These are phyloP conservation scores for Uloborus diversus DNA, from an alignment of 1,140 invertebrate species.

Conservation along the genomic window DNA sequence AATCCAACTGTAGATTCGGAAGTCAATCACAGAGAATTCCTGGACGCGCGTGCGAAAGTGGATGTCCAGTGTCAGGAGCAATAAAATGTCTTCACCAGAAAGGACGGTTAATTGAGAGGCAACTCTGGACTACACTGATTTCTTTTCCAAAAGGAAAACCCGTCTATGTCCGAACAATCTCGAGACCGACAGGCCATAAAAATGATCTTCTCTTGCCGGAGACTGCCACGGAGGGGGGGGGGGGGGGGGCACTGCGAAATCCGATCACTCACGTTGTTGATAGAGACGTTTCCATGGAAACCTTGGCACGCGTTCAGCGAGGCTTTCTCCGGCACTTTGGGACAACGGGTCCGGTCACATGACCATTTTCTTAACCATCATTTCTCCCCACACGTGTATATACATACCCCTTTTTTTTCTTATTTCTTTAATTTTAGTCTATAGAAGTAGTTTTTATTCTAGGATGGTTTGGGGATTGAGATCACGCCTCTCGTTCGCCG, in stretches of 20 bases:
- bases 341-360: constrained; percentile 21
- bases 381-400: not conserved
- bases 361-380: not conserved
- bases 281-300: constrained; percentile 55
- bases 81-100: no score
- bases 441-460: no score
- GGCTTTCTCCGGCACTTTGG: constrained; percentile 8
- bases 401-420: not conserved
- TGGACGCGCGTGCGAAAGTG: no score
- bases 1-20: no score
- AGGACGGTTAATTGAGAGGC: no score
- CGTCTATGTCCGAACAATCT: no score
- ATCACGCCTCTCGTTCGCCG: constrained; percentile 24
- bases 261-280: constrained; percentile 54
- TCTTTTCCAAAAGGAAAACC: no score
- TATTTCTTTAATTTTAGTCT: no score
- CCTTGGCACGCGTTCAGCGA: constrained; percentile 47
- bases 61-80: no score
- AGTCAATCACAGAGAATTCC: no score
- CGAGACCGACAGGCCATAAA: not conserved
- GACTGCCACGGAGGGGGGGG: not conserved
- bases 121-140: no score
- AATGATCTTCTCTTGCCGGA: not conserved
- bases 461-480: no score
- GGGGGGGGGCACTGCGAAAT: constrained; percentile 3